Conservation (phyloP, 2,113 vertebrate genomes). For the Oncorhynchus kisutch region DNA sequence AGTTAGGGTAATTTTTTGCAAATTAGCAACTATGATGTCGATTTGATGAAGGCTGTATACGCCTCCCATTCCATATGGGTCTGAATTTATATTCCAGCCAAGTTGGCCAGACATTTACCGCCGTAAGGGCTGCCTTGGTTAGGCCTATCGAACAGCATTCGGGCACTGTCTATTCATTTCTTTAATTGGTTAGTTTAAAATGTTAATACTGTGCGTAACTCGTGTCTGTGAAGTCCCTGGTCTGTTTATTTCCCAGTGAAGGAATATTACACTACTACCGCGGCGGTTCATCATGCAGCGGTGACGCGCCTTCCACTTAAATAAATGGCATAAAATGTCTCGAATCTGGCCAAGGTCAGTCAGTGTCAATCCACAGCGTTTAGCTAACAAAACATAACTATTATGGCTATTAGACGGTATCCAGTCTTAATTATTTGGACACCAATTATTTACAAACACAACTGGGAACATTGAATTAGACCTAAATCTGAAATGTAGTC, state of each 20-base stretch:
- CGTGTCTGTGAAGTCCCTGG: constrained; percentile 10
- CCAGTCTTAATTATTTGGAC: constrained; percentile 27
- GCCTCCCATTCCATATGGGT: too few relatives aligned
- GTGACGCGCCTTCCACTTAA: constrained; percentile 23
- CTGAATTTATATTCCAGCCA: too few relatives aligned
- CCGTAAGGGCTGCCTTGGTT: too few relatives aligned
- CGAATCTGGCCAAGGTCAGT: constrained; percentile 69
- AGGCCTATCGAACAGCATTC: too few relatives aligned
- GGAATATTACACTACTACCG: constrained; percentile 6
- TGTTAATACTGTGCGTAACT: constrained; percentile 26
- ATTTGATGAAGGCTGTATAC: too few relatives aligned
- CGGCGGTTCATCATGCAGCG: constrained; percentile 2
- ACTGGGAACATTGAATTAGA: constrained; percentile 5
- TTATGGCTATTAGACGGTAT: constrained; percentile 58
- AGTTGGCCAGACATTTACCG: too few relatives aligned
- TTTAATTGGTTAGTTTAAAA: constrained; percentile 31
- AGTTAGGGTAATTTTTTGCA: too few relatives aligned
- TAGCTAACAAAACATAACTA: constrained; percentile 74
- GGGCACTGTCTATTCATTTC: not conserved
- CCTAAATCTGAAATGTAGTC: not conserved
- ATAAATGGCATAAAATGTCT: constrained; percentile 64
- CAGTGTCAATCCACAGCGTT: constrained; percentile 68
- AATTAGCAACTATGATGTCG: too few relatives aligned
- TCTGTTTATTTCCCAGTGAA: constrained; percentile 36
- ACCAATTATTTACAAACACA: constrained; percentile 6